phyloP scores from a whole-genome alignment of 2,113 vertebrate genomes.

The Mobula hypostoma region DNA sequence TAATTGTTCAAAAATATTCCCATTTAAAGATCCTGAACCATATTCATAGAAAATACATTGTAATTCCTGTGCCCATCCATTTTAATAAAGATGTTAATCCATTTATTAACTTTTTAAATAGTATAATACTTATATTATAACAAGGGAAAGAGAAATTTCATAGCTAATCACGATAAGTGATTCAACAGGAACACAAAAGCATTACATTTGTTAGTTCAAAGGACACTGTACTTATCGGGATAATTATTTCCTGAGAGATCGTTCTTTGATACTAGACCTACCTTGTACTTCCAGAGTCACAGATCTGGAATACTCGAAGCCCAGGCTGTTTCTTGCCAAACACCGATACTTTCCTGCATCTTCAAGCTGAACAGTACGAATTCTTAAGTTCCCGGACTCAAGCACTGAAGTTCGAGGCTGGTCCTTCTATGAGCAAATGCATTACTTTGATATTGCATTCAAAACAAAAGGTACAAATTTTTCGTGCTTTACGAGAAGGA shows the following conservation, averaged over 20 bases:
- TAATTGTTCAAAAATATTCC: background rate
- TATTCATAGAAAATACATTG: background rate
- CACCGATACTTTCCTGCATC: constrained; percentile 91
- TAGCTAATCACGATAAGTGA: background rate
- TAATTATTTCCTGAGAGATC: background rate
- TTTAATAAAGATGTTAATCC: background rate
- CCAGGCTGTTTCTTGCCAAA: constrained; percentile 90
- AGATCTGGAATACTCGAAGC: constrained; percentile 79
- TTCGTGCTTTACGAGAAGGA: no score
- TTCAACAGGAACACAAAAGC: background rate
- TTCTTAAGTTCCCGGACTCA: constrained; percentile 85
- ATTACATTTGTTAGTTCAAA: background rate
- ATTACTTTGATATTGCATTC: background rate
- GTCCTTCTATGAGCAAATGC: constrained; percentile 54
- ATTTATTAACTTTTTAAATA: background rate
- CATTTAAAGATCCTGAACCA: background rate
- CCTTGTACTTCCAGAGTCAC: constrained; percentile 84
- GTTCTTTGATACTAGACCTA: constrained; percentile 46
- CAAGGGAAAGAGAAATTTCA: background rate
- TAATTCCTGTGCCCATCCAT: background rate
- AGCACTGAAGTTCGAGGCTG: constrained; percentile 77
- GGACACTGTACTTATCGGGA: background rate
- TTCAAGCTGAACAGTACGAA: constrained; percentile 84
- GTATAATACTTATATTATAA: background rate
- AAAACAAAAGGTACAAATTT: background rate